Evolutionary conservation across 1,140 invertebrate species (phyloP).

Genomic region (Bombus waltoni): DNA sequence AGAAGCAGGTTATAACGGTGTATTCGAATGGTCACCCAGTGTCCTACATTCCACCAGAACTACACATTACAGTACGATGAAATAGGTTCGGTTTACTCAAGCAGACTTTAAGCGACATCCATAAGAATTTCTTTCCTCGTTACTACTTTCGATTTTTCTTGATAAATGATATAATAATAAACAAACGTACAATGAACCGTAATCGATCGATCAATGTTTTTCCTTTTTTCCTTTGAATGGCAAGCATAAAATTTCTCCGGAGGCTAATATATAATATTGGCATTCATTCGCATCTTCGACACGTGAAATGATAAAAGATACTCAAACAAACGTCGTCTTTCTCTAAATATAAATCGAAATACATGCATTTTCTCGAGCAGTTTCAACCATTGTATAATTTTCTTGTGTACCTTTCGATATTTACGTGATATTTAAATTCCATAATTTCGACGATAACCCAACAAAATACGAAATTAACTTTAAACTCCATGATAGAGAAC

Average conservation of each 20-base stretch:
- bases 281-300: no score
- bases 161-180: neutral
- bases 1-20: slow-evolving; percentile 80
- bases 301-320: no score
- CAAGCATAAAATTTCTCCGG: no score
- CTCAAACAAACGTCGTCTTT: no score
- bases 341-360: neutral
- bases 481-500: neutral
- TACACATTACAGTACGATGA: slow-evolving; percentile 1
- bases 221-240: neutral
- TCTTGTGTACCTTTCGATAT: no score
- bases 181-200: no score
- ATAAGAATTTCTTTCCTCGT: no score
- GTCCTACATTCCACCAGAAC: slow-evolving; percentile 76
- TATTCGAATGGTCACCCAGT: slow-evolving; percentile 78
- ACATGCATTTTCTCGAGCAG: no score
- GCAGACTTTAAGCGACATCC: no score
- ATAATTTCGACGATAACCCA: neutral
- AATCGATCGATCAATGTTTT: neutral
- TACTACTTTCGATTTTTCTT: neutral
- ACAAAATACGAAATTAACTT: neutral
- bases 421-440: neutral
- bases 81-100: slow-evolving; percentile 37
- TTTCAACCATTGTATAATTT: no score
- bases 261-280: no score